Evolutionary conservation across 2,113 vertebrate genomes (phyloP).

Genomic region (Lepisosteus osseus): DNA sequence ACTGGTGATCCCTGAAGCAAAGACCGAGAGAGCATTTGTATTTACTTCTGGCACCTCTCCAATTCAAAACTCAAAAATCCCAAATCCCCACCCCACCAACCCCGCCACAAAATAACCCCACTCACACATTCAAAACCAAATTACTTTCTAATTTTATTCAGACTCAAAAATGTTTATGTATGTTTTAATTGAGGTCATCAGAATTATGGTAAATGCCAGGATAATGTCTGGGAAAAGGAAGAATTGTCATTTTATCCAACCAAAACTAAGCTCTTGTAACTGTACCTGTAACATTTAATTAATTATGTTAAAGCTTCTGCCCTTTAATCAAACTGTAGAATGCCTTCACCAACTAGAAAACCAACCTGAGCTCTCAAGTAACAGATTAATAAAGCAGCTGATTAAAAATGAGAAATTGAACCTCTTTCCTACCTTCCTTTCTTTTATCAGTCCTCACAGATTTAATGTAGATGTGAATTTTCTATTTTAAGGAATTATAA

Average conservation of each 20-base stretch:
- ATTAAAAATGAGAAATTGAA: slow-evolving; percentile 36
- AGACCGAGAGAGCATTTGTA: not conserved
- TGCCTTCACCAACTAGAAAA: slow-evolving; percentile 13
- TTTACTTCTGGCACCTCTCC: not conserved
- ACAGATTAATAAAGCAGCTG: slow-evolving; percentile 40
- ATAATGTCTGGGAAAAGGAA: slow-evolving; percentile 23
- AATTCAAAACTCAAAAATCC: no score
- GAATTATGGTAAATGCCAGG: not conserved
- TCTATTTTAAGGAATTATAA: no score
- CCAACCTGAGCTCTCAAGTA: slow-evolving; percentile 34
- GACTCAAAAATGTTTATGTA: no score
- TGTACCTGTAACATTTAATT: slow-evolving; percentile 33
- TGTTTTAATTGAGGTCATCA: slow-evolving; percentile 5
- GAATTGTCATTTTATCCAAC: slow-evolving; percentile 23
- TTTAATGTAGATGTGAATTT: slow-evolving; percentile 6
- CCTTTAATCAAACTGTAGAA: slow-evolving; percentile 32
- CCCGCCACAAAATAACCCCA: no score
- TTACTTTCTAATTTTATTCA: no score
- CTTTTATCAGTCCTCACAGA: slow-evolving; percentile 27
- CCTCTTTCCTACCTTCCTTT: slow-evolving; percentile 32
- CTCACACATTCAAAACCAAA: no score
- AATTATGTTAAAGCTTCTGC: slow-evolving; percentile 24
- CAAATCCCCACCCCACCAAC: no score
- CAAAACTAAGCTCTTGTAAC: slow-evolving; percentile 34
- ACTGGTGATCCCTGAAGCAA: slow-evolving; percentile 21